Evolutionary conservation across 2,113 vertebrate genomes (phyloP), one percentile per base, ranked within the genome.

Genomic region (Amazona guildingii): DNA sequence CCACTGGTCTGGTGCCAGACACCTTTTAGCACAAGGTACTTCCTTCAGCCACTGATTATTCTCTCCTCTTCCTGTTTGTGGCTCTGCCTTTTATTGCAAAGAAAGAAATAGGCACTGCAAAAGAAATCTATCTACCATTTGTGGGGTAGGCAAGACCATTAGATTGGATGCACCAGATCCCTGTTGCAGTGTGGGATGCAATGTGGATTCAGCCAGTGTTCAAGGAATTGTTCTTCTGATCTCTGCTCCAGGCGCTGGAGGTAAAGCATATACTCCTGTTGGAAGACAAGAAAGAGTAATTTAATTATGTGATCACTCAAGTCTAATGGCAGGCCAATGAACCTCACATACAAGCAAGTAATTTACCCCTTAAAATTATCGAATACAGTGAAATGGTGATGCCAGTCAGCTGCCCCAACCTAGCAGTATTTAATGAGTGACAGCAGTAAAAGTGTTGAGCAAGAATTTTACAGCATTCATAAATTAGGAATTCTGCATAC

Each of bases 161-260:
- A 99, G 67, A 99, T 74, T 0, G 98, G 98, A 70, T 99, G 83
- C 51, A 99, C 99, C 23, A 98, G 95, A 92, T 99, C 98, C 94
- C 99, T 97, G 97, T 99, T 97, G 37, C 99, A 99, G 93, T 98
- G 99, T 4, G 99, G 99, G 80, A 97, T 92, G 91, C 99, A 99
- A 85, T 99, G 98, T 6, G 99, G 99, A 91, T 99, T 99, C 96
- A 99, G 52, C 99, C 99, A 99, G 93, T 99, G 96, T 85, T 99
- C 99, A 96, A 99, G 73, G 96, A 98, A 98, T 74, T 98, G 99
- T 95, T 99, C 99, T 95, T 99, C 99, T 10, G 99, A 97, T 37
- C 98, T 97, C 92, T 98, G 99, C 79, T 99, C 99, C 98, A 99
- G 96, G 77, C 29, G 95, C 94, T 99, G 99, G 93, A 99, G 97